A percentile compares a stretch with the other conserved stretches of the same genome.
These are phyloP conservation scores for Branchinecta sandiegonensis DNA, from an alignment of 2,888 invertebrate species.

Conservation along the genomic window DNA sequence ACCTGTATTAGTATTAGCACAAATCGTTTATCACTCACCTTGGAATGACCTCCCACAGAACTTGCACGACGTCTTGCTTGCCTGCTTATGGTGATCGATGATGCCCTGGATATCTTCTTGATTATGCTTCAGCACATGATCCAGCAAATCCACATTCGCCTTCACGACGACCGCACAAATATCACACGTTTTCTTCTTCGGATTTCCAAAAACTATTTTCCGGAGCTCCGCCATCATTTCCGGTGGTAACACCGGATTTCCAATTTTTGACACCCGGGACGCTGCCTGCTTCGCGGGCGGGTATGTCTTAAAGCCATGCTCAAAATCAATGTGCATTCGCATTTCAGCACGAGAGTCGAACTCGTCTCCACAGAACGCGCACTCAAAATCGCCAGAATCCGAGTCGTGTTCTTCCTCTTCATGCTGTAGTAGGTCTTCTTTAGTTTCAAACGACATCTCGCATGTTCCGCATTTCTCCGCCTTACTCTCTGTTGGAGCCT, in stretches of 20 bases:
- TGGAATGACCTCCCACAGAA: background rate
- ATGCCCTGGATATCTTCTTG: background rate
- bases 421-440: background rate
- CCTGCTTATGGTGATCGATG: background rate
- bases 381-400: slow-evolving; percentile 4
- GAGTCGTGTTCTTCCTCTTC: background rate
- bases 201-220: background rate
- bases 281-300: no score
- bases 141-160: background rate
- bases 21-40: background rate
- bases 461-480: background rate
- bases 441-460: background rate
- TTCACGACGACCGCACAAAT: background rate
- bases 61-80: background rate
- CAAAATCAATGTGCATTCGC: slow-evolving; percentile 8
- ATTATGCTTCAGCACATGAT: background rate
- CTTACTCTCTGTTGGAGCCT: background rate
- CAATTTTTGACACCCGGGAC: background rate
- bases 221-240: background rate
- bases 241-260: background rate
- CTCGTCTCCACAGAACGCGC: background rate
- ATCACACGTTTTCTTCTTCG: slow-evolving; percentile 7
- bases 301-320: background rate
- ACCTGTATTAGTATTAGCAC: no score
- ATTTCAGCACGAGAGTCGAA: background rate